These are phyloP conservation scores for Eunapius fragilis DNA, from an alignment of 37 sponge, comb jelly and placozoan species.

Conservation along the genomic window DNA sequence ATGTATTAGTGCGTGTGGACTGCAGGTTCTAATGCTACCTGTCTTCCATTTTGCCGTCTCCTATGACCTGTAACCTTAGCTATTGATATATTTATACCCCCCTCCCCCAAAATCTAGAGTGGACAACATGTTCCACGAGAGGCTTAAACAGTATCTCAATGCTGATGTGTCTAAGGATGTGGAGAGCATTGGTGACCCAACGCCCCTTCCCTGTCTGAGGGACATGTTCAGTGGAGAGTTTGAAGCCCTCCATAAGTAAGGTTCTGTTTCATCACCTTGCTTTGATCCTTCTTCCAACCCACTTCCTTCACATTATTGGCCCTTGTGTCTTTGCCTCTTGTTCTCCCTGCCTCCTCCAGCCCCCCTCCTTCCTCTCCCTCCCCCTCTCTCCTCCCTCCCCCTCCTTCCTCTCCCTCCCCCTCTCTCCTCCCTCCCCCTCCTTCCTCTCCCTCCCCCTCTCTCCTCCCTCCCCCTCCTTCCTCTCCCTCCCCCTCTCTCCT, in stretches of 20 bases:
- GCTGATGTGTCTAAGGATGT: conserved; percentile 52
- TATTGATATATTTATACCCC: no score
- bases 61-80: no score
- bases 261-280: neutral
- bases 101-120: no score
- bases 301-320: no score
- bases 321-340: neutral
- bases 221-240: conserved; percentile 49
- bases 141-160: conserved; percentile 45
- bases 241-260: conserved; percentile 45
- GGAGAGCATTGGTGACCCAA: conserved; percentile 41
- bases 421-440: no score
- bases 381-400: neutral
- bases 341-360: no score
- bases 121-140: conserved; percentile 42
- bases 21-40: no score
- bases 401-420: neutral
- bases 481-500: neutral
- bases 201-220: conserved; percentile 42
- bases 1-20: no score
- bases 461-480: neutral
- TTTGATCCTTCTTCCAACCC: neutral
- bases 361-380: no score
- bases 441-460: neutral
- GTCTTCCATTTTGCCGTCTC: no score